phyloP scores from a whole-genome alignment of 2,797 vertebrate genomes.

The Sparidentex hasta region DNA sequence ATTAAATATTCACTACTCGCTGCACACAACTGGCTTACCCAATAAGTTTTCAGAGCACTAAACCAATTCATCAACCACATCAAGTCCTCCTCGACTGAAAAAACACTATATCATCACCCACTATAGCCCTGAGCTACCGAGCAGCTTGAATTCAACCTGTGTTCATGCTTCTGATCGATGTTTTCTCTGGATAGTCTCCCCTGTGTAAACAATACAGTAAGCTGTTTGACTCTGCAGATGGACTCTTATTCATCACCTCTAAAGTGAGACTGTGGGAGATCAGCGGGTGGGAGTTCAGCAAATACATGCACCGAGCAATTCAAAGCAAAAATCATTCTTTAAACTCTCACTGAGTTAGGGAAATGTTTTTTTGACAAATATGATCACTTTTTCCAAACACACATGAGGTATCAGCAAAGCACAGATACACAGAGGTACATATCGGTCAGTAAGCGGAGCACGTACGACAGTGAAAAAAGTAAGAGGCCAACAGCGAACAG shows the following conservation, averaged over 20 bases:
- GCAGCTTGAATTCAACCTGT: conserved; percentile 60
- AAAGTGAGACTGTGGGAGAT: conserved; percentile 66
- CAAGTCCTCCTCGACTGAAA: conserved; percentile 71
- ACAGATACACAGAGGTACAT: neutral
- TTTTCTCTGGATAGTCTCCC: conserved; percentile 65
- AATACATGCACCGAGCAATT: conserved; percentile 53
- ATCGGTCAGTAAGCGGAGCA: neutral
- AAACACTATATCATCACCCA: conserved; percentile 70
- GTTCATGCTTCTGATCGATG: conserved; percentile 72
- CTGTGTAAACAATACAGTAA: conserved; percentile 79
- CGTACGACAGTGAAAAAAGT: neutral
- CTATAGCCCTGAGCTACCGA: conserved; percentile 62
- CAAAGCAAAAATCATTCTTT: conserved; percentile 40
- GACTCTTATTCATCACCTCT: conserved; percentile 75
- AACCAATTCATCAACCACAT: conserved; percentile 79
- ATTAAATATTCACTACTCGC: conserved; percentile 82
- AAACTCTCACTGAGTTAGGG: conserved; percentile 26
- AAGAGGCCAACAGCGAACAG: neutral
- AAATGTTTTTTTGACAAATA: conserved; percentile 33
- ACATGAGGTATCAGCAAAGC: conserved; percentile 1
- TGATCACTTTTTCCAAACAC: conserved; percentile 29
- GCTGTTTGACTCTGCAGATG: conserved; percentile 73
- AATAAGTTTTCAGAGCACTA: conserved; percentile 73
- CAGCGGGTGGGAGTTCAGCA: conserved; percentile 37
- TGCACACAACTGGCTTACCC: conserved; percentile 66